phyloP scores from a whole-genome alignment of 2,888 invertebrate genomes.

The Agrilus mali region DNA sequence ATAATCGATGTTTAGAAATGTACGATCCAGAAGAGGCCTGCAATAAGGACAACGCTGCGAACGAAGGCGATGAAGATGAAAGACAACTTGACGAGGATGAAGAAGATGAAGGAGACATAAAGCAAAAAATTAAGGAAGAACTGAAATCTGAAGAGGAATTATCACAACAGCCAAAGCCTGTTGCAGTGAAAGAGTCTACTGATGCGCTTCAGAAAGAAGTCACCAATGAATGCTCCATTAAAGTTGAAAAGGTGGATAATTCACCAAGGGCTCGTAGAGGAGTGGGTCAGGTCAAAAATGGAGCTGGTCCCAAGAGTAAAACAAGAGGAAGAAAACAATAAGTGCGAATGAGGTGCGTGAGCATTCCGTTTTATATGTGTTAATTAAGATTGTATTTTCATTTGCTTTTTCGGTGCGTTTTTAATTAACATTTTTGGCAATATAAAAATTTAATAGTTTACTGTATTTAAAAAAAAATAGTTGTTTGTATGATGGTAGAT shows the following conservation, averaged over 20 bases:
- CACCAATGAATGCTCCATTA: no score
- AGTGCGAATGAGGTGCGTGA: background rate
- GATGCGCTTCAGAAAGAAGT: no score
- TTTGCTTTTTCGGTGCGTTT: no score
- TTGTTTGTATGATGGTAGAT: no score
- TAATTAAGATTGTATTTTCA: no score
- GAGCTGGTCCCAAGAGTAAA: constrained; percentile 28
- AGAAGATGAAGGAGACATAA: constrained; percentile 9
- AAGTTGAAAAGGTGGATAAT: constrained; percentile 5
- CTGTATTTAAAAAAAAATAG: no score
- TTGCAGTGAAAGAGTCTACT: background rate
- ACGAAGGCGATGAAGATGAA: constrained; percentile 17
- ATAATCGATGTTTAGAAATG: constrained; percentile 20
- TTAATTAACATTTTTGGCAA: no score
- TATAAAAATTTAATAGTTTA: no score
- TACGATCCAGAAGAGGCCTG: constrained; percentile 30
- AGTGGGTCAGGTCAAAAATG: constrained; percentile 21
- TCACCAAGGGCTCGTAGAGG: constrained; percentile 21
- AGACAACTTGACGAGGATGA: constrained; percentile 17
- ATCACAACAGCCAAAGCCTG: background rate
- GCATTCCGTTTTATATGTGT: background rate
- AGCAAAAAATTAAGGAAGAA: background rate
- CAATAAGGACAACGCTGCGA: constrained; percentile 19
- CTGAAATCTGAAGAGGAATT: background rate
- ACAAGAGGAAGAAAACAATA: constrained; percentile 2